Percentiles rank a stretch among this genome's conserved stretches.
Evolutionary conservation across 2,113 vertebrate genomes (phyloP).

Genomic region (Syrrhaptes paradoxus): DNA sequence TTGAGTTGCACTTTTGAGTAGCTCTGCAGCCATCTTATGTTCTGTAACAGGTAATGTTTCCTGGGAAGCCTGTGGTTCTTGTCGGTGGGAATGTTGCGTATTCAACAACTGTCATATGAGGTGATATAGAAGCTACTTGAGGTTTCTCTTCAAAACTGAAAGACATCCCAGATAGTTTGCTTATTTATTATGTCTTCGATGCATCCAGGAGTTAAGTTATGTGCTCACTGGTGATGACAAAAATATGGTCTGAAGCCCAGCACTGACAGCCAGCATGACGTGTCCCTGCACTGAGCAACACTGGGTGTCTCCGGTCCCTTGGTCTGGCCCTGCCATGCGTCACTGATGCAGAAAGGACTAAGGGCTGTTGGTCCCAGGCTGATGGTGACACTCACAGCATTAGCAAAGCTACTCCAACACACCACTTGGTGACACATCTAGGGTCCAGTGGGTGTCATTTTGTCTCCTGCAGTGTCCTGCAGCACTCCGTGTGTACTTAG

Average conservation of each 20-base stretch:
- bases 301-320: rapidly evolving
- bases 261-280: rapidly evolving
- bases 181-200: background rate
- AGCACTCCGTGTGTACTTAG: background rate
- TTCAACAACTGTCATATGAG: background rate
- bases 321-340: rapidly evolving
- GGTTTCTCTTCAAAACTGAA: background rate
- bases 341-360: background rate
- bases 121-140: background rate
- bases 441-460: background rate
- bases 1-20: background rate
- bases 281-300: background rate
- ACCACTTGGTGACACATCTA: background rate
- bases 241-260: background rate
- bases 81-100: background rate
- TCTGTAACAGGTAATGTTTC: background rate
- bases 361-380: background rate
- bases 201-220: background rate
- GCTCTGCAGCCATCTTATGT: background rate
- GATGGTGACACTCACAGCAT: background rate
- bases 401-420: background rate
- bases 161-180: background rate
- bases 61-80: background rate
- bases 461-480: background rate
- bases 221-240: background rate